Conservation (phyloP, 2,888 invertebrate species). For the Romanomermis culicivorax region DNA sequence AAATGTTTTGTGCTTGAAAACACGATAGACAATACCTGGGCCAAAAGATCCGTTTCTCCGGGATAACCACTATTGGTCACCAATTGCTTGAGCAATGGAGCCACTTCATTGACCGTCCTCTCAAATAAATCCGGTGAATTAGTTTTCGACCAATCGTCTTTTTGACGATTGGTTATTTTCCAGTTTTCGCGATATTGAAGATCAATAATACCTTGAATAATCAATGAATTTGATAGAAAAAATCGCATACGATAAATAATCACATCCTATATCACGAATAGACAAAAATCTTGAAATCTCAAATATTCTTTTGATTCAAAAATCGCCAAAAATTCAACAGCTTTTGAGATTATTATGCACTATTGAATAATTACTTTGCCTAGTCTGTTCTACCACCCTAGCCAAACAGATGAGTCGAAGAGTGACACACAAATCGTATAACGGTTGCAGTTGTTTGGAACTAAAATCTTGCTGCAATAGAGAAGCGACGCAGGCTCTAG, state of each 20-base stretch:
- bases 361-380: slow-evolving; percentile 7
- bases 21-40: too few species aligned
- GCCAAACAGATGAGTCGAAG: slow-evolving; percentile 21
- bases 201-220: slow-evolving; percentile 14
- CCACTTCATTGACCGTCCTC: slow-evolving; percentile 16
- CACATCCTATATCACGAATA: too few species aligned
- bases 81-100: slow-evolving; percentile 18
- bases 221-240: too few species aligned
- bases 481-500: slow-evolving; percentile 5
- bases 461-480: slow-evolving; percentile 7
- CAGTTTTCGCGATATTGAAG: slow-evolving; percentile 23
- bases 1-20: too few species aligned
- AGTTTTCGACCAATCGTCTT: slow-evolving; percentile 19
- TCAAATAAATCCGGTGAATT: slow-evolving; percentile 21
- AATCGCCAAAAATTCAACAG: too few species aligned
- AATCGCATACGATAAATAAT: too few species aligned
- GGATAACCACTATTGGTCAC: slow-evolving; percentile 15
- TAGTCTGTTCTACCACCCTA: slow-evolving; percentile 16
- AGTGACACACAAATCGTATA: slow-evolving; percentile 24
- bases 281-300: too few species aligned
- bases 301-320: too few species aligned
- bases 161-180: slow-evolving; percentile 21
- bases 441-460: slow-evolving; percentile 15
- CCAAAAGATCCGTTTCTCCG: slow-evolving; percentile 23
- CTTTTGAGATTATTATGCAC: too few species aligned